Base-by-base conservation (phyloP, 1,140 invertebrate species). In the Orussus abietinus region DNA sequence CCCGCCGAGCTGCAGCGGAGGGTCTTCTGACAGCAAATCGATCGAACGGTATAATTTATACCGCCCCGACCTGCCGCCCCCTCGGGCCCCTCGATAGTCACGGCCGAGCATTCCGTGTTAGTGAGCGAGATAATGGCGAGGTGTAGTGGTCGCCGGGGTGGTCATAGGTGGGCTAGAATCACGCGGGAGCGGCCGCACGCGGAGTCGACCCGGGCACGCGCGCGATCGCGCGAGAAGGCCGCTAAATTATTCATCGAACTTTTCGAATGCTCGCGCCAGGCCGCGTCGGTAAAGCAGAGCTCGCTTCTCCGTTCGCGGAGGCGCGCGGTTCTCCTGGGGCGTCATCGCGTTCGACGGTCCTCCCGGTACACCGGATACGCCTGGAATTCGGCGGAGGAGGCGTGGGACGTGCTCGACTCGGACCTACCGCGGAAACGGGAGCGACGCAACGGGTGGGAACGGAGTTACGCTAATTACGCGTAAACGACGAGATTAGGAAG, bases 31-130 rank as follows among this genome's bases (percentile, higher is more conserved):
- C 69, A 70, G 66, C 50, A 72, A 73, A 73, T 73, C 70, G 70
- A 73, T 73, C 55, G 69, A 69, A 73, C 65, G 66, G 66, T 73
- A 73, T 73, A 73, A 73, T 73, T 73, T 69, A 73, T 73, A 73
- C 67, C 67, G 69, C 66, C 45, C 57, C 47, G 45, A 48, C 55
- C 42, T 42, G 51, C 46, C 43, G 44, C 42, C 49, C 53, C 43
- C 51, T 47, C 48, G 45, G 53, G 20, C 13, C 25, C 31, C 45
- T 39, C 52, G 61, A 62, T 62, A 63, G 55, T 62, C 61, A 60
- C 48, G 51, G 42, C 43, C 47, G 56, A 59, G 58, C 45, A 52
- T 55, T 51, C 47, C 47, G 47, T 44, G 44, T 45, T 42, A 45
- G 42, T 41, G 38, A 39, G 17, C 44, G 51, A 50, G 45, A 52